Percentiles rank a stretch among this genome's conserved stretches.
phyloP scores from a whole-genome alignment of 2,113 vertebrate genomes.

The Lanius collurio region DNA sequence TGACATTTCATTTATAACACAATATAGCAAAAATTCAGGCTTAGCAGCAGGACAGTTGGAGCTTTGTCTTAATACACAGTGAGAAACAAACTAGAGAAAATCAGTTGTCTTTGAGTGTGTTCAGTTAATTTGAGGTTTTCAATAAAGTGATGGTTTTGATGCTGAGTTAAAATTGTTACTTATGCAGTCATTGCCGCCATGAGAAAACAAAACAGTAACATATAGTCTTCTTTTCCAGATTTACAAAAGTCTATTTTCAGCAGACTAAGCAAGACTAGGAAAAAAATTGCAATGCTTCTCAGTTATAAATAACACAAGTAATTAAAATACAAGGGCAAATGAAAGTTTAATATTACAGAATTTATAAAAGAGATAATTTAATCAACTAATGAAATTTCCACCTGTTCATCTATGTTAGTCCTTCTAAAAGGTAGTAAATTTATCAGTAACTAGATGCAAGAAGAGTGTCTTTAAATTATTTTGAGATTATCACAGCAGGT shows the following conservation, averaged over 20 bases:
- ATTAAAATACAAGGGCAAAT: neutral
- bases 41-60: neutral
- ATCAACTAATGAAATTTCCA: neutral
- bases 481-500: neutral
- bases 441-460: neutral
- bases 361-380: neutral
- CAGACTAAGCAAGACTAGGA: neutral
- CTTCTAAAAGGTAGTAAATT: neutral
- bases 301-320: neutral
- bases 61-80: neutral
- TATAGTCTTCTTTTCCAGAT: neutral
- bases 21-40: neutral
- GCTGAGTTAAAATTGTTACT: neutral
- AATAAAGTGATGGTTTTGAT: neutral
- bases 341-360: neutral
- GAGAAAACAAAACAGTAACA: neutral
- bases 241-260: neutral
- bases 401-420: neutral
- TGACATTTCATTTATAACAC: no score
- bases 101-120: fast-evolving
- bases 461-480: neutral
- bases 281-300: neutral
- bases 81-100: neutral
- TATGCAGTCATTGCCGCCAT: neutral
- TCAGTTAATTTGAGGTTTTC: neutral